A percentile compares a stretch with the other conserved stretches of the same genome.
Evolutionary conservation across 1,140 invertebrate genomes (phyloP).

Genomic region (Anadara kagoshimensis): DNA sequence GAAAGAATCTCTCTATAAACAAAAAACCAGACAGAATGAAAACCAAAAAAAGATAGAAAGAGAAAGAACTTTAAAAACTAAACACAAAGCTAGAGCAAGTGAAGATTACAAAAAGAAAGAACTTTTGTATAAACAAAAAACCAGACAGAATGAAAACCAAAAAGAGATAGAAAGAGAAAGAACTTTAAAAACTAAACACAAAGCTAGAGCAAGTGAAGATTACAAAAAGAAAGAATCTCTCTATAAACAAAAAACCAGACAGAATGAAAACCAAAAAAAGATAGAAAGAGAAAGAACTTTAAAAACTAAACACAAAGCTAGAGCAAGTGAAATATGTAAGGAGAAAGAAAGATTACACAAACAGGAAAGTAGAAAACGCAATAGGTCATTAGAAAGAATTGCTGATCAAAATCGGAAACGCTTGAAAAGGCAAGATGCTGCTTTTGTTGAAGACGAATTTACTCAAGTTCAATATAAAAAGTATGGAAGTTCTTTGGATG

Average conservation of each 20-base stretch:
- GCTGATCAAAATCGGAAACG: background rate
- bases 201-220: too few relatives aligned
- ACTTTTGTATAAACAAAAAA: background rate
- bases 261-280: background rate
- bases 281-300: background rate
- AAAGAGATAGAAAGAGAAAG: too few relatives aligned
- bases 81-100: background rate
- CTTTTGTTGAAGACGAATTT: background rate
- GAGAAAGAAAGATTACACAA: slow-evolving; percentile 10
- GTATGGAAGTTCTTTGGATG: background rate
- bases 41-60: background rate
- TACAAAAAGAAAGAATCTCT: too few relatives aligned
- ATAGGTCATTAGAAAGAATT: background rate
- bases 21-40: background rate
- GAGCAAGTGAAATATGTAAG: background rate
- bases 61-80: background rate
- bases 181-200: too few relatives aligned
- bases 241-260: too few relatives aligned
- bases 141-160: too few relatives aligned
- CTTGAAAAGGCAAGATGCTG: background rate
- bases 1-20: background rate
- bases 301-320: background rate
- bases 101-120: background rate
- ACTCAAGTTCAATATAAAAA: background rate
- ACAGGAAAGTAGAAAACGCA: background rate